Percentiles rank a stretch among this genome's conserved stretches.
Conservation (phyloP, 1,140 invertebrate genomes). For the Eurosta solidaginis region DNA sequence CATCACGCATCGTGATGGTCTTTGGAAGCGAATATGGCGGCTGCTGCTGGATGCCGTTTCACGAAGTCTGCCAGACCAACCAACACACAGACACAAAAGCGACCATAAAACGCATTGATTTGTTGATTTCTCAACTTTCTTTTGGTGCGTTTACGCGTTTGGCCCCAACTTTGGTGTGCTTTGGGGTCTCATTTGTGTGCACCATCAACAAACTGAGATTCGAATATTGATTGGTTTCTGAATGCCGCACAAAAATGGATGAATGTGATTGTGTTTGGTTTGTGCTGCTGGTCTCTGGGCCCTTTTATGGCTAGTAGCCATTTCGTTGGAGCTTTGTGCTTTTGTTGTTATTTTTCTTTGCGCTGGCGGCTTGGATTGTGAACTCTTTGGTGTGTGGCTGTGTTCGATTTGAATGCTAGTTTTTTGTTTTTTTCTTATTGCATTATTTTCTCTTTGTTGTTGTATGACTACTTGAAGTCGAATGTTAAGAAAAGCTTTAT, state of each 20-base stretch:
- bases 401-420: not conserved
- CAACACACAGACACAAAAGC: not conserved
- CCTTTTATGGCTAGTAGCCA: constrained; percentile 17
- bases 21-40: constrained; percentile 35
- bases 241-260: not conserved
- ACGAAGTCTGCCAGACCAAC: not conserved
- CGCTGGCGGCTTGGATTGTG: not conserved
- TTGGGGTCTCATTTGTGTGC: not conserved
- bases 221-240: not conserved
- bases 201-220: not conserved
- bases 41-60: constrained; percentile 40
- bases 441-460: not conserved
- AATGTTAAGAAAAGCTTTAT: not conserved
- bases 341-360: not conserved
- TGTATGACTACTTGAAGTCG: not conserved
- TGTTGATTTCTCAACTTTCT: not conserved
- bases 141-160: not conserved
- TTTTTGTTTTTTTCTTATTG: not conserved
- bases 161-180: not conserved
- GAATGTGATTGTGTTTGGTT: not conserved
- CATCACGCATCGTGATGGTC: constrained; percentile 30
- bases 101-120: not conserved
- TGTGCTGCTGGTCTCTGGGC: not conserved
- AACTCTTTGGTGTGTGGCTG: not conserved
- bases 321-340: not conserved